phyloP scores from a whole-genome alignment of 1,140 invertebrate genomes.

The Platorchestia sp. region DNA sequence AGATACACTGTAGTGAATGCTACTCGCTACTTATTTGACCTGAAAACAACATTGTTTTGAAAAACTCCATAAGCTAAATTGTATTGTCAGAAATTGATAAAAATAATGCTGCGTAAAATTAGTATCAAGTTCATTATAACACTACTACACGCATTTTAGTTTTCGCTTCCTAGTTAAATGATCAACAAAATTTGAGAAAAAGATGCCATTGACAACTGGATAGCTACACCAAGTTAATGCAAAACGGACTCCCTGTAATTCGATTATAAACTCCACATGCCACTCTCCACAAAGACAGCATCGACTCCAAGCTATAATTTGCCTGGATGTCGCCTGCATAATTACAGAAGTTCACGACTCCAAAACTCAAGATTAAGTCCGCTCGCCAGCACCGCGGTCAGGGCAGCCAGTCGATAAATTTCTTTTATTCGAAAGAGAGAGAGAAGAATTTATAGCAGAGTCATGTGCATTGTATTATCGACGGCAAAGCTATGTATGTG shows the following conservation, averaged over 20 bases:
- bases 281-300: not conserved
- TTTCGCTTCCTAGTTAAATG: too few species aligned
- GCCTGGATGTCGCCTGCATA: not conserved
- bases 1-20: too few species aligned
- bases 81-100: too few species aligned
- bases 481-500: not conserved
- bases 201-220: not conserved
- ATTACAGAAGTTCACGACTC: not conserved
- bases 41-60: too few species aligned
- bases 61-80: too few species aligned
- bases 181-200: not conserved
- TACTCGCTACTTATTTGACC: too few species aligned
- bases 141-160: too few species aligned
- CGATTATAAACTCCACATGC: not conserved
- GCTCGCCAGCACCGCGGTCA: not conserved
- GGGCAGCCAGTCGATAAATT: not conserved
- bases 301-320: not conserved
- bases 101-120: too few species aligned
- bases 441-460: not conserved
- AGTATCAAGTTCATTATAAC: too few species aligned
- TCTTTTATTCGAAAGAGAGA: not conserved
- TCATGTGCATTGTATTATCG: not conserved
- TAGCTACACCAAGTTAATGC: not conserved
- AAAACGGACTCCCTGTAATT: not conserved
- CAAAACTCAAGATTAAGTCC: not conserved